phyloP scores from a whole-genome alignment of 1,140 invertebrate species.

The Drosophila sproati region DNA sequence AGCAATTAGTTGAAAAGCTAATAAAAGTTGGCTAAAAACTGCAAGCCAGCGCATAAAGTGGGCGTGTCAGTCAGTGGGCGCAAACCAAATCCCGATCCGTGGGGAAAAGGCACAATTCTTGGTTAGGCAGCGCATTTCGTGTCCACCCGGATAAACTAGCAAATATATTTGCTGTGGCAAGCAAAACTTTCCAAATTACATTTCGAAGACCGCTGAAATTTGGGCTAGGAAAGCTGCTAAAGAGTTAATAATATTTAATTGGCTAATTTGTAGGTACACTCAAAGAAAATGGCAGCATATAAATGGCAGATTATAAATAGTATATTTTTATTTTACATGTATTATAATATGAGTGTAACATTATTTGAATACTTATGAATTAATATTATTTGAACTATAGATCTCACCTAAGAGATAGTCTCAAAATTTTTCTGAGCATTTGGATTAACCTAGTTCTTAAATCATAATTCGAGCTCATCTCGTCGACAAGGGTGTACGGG shows the following conservation, averaged over 20 bases:
- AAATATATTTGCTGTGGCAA: conserved; percentile 42
- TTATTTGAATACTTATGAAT: no score
- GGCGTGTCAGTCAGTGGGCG: conserved; percentile 1
- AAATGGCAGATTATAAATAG: not conserved
- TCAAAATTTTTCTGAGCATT: no score
- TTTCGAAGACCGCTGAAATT: conserved; percentile 14
- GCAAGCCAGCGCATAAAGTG: conserved; percentile 52
- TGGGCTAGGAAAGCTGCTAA: conserved; percentile 2
- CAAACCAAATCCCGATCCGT: not conserved
- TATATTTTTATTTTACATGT: no score
- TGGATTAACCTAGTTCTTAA: no score
- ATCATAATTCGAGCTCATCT: no score
- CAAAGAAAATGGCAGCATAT: not conserved
- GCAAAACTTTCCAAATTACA: conserved; percentile 43
- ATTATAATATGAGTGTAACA: no score
- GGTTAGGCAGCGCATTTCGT: conserved; percentile 11
- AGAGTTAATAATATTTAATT: conserved; percentile 14
- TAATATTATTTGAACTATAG: no score
- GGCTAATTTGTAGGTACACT: conserved; percentile 19
- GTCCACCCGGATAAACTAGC: conserved; percentile 16
- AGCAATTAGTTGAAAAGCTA: conserved; percentile 79
- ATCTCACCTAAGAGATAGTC: no score
- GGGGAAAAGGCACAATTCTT: conserved; percentile 22
- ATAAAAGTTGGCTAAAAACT: conserved; percentile 76
- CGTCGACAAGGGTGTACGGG: no score